Evolutionary conservation across 2,888 invertebrate genomes (phyloP).

Genomic region (Heliconius aoede): DNA sequence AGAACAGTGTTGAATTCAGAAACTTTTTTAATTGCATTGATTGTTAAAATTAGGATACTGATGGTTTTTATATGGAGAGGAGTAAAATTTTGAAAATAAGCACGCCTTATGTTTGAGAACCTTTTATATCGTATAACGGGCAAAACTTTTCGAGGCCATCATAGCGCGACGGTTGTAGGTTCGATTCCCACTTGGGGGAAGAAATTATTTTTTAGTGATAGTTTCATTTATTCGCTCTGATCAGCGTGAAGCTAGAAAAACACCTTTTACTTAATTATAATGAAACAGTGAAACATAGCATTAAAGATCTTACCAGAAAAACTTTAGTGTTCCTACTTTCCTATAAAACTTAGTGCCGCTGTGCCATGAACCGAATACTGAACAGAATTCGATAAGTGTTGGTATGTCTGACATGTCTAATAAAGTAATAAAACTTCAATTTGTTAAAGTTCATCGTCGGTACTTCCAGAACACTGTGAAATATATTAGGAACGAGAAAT

Average conservation of each 20-base stretch:
- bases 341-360: not conserved
- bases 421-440: constrained; percentile 30
- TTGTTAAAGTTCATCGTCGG: not conserved
- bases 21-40: not conserved
- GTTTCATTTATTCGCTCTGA: too few relatives aligned
- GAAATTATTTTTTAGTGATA: too few relatives aligned
- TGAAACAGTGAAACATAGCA: not conserved
- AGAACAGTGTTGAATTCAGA: not conserved
- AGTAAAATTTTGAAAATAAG: not conserved
- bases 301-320: not conserved
- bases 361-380: not conserved
- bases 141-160: too few relatives aligned
- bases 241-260: too few relatives aligned
- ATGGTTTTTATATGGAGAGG: not conserved
- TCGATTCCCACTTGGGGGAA: too few relatives aligned
- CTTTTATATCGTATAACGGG: not conserved
- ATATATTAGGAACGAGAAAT: not conserved
- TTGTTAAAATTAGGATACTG: not conserved
- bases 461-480: not conserved
- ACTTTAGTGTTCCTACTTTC: not conserved
- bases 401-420: not conserved
- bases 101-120: not conserved
- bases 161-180: too few relatives aligned
- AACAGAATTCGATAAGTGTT: constrained; percentile 13
- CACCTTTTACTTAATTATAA: too few relatives aligned